These are phyloP conservation scores for Colaptes auratus DNA, from an alignment of 2,113 vertebrate genomes.

Conservation along the genomic window DNA sequence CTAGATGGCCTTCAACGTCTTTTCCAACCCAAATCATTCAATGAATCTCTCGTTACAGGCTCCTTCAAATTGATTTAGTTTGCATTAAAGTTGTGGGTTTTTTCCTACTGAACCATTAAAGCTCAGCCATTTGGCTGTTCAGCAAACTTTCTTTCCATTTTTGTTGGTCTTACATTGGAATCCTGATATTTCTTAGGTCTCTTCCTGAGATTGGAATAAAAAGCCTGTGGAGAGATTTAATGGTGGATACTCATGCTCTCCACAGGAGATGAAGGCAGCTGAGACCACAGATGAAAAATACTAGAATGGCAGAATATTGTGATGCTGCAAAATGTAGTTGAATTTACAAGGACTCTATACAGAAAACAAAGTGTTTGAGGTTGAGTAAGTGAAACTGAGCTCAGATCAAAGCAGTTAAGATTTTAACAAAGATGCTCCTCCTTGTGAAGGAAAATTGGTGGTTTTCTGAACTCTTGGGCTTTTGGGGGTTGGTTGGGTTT, in stretches of 20 bases:
- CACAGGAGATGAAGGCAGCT: rapidly evolving
- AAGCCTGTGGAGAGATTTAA: rapidly evolving
- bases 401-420: not conserved
- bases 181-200: no score
- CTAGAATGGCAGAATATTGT: no score
- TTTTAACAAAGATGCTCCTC: not conserved
- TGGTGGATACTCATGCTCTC: not conserved
- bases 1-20: no score
- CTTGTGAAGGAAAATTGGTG: not conserved
- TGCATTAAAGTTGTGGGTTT: not conserved
- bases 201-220: not conserved
- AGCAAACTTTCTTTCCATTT: not conserved
- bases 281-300: not conserved
- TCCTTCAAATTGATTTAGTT: not conserved
- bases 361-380: not conserved
- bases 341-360: not conserved
- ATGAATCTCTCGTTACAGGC: rapidly evolving
- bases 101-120: not conserved
- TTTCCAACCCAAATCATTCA: no score
- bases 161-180: not conserved
- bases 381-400: not conserved
- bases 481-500: no score
- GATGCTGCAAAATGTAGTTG: not conserved
- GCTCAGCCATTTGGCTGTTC: not conserved
- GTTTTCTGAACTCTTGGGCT: not conserved